Conservation (phyloP, 2,888 invertebrate species). For the Diarsia mendica region DNA sequence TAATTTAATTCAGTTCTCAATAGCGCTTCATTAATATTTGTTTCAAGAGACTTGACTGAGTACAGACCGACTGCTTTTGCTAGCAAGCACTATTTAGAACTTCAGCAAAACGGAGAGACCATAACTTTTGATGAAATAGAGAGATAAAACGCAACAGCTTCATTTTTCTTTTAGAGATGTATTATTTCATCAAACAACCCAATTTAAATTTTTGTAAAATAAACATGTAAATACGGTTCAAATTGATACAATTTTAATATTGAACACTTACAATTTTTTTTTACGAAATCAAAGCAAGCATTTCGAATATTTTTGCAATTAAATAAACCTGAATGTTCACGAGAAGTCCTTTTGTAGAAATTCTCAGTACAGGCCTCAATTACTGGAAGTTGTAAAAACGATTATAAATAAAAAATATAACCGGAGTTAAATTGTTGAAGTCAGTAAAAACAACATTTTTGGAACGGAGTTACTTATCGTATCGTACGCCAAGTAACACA, state of each 20-base stretch:
- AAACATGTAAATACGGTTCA: background rate
- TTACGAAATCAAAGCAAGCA: conserved; percentile 6
- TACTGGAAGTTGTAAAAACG: too few species aligned
- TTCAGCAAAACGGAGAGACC: conserved; percentile 12
- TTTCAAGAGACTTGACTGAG: background rate
- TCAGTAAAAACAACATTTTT: too few species aligned
- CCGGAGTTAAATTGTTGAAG: too few species aligned
- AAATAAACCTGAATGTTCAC: too few species aligned
- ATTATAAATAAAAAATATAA: too few species aligned
- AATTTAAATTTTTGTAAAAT: background rate
- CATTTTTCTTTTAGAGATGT: conserved; percentile 5
- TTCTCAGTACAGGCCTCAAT: too few species aligned
- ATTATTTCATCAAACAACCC: background rate
- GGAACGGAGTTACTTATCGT: too few species aligned
- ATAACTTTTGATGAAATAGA: conserved; percentile 39
- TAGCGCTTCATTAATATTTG: conserved; percentile 30
- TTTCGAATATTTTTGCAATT: background rate
- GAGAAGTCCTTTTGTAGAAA: too few species aligned
- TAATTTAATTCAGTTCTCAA: background rate
- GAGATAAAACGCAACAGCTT: conserved; percentile 14
- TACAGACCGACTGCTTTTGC: conserved; percentile 12
- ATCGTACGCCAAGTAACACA: too few species aligned
- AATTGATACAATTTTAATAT: background rate
- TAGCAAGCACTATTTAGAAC: conserved; percentile 31
- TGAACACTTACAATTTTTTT: background rate